Percentiles rank a stretch among this genome's conserved stretches.
Evolutionary conservation across 2,888 invertebrate species (phyloP).

Genomic region (Scaptomyza flava): DNA sequence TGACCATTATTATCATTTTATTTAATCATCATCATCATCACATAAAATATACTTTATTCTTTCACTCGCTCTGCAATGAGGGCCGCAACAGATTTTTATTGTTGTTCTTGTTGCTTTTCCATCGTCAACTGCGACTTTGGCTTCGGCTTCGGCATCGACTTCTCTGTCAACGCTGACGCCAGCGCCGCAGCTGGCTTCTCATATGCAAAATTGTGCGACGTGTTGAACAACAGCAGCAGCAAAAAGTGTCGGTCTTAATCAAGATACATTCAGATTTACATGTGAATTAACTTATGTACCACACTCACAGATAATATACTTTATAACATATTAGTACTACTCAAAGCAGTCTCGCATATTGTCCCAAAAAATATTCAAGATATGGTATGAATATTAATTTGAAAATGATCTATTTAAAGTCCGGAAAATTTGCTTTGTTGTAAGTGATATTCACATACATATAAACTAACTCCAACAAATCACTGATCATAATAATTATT

Average conservation of each 20-base stretch:
- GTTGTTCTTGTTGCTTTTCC: background rate
- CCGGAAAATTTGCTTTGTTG: too few species aligned
- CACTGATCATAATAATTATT: too few species aligned
- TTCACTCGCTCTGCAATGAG: constrained; percentile 56
- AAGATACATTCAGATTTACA: constrained; percentile 49
- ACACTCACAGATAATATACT: constrained; percentile 3
- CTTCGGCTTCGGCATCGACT: constrained; percentile 3
- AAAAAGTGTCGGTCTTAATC: constrained; percentile 76
- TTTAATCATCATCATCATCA: constrained; percentile 28
- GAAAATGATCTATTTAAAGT: too few species aligned
- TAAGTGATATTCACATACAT: too few species aligned
- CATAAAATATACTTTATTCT: constrained; percentile 52
- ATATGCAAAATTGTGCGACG: constrained; percentile 61
- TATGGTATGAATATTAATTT: background rate
- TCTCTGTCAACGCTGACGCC: constrained; percentile 3
- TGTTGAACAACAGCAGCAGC: constrained; percentile 40
- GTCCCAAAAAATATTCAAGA: background rate
- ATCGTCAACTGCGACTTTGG: constrained; percentile 5
- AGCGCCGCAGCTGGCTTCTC: constrained; percentile 29
- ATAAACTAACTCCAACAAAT: too few species aligned
- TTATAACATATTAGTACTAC: background rate
- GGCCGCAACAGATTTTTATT: constrained; percentile 48
- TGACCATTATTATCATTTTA: constrained; percentile 42
- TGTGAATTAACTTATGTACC: constrained; percentile 10
- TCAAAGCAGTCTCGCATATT: background rate